Evolutionary conservation across 2,888 invertebrate genomes (phyloP), one percentile per base, ranked within the genome.

Genomic region (Melanotus villosus): DNA sequence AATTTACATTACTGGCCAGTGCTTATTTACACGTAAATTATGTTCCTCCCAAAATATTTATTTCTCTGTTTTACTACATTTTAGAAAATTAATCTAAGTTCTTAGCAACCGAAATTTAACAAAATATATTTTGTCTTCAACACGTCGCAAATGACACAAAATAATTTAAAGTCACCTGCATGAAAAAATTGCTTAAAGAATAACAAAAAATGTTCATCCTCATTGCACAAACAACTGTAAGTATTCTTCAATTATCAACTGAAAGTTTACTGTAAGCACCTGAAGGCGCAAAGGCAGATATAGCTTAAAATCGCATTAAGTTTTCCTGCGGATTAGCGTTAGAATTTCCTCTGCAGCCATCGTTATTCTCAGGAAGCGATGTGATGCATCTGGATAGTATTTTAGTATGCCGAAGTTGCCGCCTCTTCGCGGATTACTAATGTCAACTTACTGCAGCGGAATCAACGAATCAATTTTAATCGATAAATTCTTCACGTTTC

Each of bases 231-330:
- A n/a, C 32, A 60, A 60, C 14, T 60, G 7, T 10, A 47, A 18
- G 38, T 60, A 45, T 30, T 60, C 34, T 19, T n/a, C 19, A 23
- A 19, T 12, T 30, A 9, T 14, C 43, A 47, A 30, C 59, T 60
- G 21, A 14, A 60, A 26, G 26, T 32, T 60, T 14, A 34, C 59
- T 34, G n/a, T n/a, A n/a, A n/a, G n/a, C n/a, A n/a, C n/a, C n/a
- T n/a, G n/a, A 60, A 60, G 45, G 47, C 59, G 23, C 59, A 32
- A 47, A 18, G 47, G 59, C 21, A 45, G 47, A 60, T 47, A 47
- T 14, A 60, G 59, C 59, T 60, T 60, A 60, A 60, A 60, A 32
- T 60, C 59, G 45, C 59, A 60, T 60, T 60, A 60, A 45, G 59
- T 60, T 60, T 60, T 60, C 59, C 47, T 60, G 18, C 30, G 45